Conservation (phyloP, 2,888 invertebrate genomes). For the Vesta saturnalis region DNA sequence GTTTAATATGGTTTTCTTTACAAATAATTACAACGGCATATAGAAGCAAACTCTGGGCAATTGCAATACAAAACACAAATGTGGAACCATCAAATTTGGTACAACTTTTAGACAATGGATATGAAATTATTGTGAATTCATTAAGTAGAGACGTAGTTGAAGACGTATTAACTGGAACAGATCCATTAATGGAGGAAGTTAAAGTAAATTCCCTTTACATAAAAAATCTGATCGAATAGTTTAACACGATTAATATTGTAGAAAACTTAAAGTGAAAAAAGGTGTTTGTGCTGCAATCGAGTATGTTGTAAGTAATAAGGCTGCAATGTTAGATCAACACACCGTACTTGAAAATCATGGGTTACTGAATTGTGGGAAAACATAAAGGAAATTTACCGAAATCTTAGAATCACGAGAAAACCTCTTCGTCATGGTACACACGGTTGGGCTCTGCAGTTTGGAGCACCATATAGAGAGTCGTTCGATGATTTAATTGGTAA, state of each 20-base stretch:
- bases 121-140: slow-evolving; percentile 39
- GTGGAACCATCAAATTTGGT: slow-evolving; percentile 40
- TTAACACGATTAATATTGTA: no score
- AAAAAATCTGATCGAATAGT: no score
- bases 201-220: no score
- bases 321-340: slow-evolving; percentile 42
- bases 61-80: slow-evolving; percentile 42
- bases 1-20: slow-evolving; percentile 40
- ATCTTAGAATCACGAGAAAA: slow-evolving; percentile 39
- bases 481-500: slow-evolving; percentile 38
- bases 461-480: slow-evolving; percentile 42
- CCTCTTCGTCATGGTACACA: slow-evolving; percentile 40
- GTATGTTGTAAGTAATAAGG: slow-evolving; percentile 35
- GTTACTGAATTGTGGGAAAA: slow-evolving; percentile 24
- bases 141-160: slow-evolving; percentile 17
- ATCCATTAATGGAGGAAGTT: slow-evolving; percentile 32
- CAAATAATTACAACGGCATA: slow-evolving; percentile 45
- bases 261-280: not conserved
- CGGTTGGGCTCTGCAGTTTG: slow-evolving; percentile 41
- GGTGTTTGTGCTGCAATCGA: slow-evolving; percentile 30
- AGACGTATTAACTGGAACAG: slow-evolving; percentile 24
- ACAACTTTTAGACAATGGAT: slow-evolving; percentile 41
- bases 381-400: slow-evolving; percentile 17
- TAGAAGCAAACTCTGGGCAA: slow-evolving; percentile 47
- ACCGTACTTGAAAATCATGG: slow-evolving; percentile 39